These are phyloP conservation scores for Artemia franciscana DNA, from an alignment of 1,140 invertebrate species.

Conservation along the genomic window DNA sequence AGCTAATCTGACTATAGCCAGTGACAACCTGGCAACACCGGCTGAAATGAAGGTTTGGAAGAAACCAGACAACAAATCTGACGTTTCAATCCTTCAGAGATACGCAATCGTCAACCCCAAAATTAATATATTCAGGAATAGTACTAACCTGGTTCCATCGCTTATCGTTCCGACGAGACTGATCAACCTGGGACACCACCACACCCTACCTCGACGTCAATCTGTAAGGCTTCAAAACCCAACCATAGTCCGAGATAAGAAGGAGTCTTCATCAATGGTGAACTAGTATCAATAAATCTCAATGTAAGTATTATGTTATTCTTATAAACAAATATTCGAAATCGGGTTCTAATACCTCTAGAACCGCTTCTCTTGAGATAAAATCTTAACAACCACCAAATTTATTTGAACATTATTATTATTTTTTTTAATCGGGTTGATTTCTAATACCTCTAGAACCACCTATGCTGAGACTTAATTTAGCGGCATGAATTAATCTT, in stretches of 20 bases:
- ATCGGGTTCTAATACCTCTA: background rate
- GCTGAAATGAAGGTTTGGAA: background rate
- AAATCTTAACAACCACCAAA: background rate
- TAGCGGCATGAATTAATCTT: no score
- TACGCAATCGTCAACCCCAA: background rate
- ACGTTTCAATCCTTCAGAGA: background rate
- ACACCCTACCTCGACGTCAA: background rate
- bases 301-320: background rate
- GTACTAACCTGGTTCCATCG: background rate
- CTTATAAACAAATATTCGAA: background rate
- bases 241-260: background rate
- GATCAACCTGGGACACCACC: background rate
- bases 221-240: background rate
- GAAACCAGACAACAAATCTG: background rate
- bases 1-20: background rate
- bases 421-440: no score
- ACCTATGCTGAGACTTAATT: no score
- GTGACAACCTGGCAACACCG: background rate
- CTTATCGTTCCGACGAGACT: background rate
- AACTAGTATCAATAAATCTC: background rate
- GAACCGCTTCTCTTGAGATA: background rate
- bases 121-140: background rate
- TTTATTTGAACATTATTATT: background rate
- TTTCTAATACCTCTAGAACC: no score
- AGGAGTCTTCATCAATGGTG: background rate